These are phyloP conservation scores for Trimorus sp. DNA, from an alignment of 2,888 invertebrate species.

Conservation along the genomic window DNA sequence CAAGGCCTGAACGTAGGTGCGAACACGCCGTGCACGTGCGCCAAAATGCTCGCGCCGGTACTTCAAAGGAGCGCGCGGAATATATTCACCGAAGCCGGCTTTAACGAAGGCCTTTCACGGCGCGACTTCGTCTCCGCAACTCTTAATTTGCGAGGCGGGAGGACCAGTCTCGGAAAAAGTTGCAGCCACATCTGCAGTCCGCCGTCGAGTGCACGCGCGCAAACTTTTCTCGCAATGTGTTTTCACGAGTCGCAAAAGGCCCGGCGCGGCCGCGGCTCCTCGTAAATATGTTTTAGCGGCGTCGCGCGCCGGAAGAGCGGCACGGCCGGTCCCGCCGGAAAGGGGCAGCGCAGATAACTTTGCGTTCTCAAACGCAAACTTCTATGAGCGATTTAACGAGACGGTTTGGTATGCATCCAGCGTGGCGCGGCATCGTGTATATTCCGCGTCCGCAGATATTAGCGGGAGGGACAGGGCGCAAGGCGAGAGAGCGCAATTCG, in stretches of 20 bases:
- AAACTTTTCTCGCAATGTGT: conserved; percentile 62
- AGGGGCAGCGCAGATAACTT: conserved; percentile 67
- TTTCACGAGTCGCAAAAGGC: conserved; percentile 59
- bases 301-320: conserved; percentile 43
- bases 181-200: conserved; percentile 51
- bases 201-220: conserved; percentile 55
- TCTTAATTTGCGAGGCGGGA: conserved; percentile 54
- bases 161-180: conserved; percentile 38
- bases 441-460: conserved; percentile 58
- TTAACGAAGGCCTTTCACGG: conserved; percentile 56
- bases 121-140: conserved; percentile 52
- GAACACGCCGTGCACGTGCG: too few species aligned
- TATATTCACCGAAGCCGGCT: conserved; percentile 56
- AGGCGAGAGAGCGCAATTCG: conserved; percentile 22
- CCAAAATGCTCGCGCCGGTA: too few species aligned
- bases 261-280: conserved; percentile 48
- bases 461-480: conserved; percentile 63
- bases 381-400: conserved; percentile 67
- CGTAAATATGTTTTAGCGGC: conserved; percentile 67
- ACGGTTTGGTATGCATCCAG: conserved; percentile 63
- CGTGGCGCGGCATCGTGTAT: conserved; percentile 58
- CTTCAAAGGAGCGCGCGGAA: conserved; percentile 23
- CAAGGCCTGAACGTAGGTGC: too few species aligned
- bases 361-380: conserved; percentile 67
- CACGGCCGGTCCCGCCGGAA: conserved; percentile 45